Evolutionary conservation across 2,797 vertebrate genomes (phyloP), one percentile per base, ranked within the genome.

Genomic region (Botia almorhae): DNA sequence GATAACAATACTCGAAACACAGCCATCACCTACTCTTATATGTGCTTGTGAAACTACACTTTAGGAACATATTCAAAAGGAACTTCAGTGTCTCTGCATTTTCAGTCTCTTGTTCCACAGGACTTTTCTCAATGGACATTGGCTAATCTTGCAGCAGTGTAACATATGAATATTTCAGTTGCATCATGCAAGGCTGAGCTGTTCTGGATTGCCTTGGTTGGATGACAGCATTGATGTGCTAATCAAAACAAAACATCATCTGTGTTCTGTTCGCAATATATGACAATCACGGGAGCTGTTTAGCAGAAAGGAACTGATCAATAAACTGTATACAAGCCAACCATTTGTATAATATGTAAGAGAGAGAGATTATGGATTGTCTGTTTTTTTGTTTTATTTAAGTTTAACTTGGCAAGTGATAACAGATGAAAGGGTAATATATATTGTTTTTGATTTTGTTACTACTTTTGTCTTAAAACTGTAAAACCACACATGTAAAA

Each of bases 381-480:
- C 19, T 72, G 92, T 94, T 92, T 95, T 95, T 96, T 46, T 11
- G 95, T 95, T 94, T 92, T 94, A 95, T 96, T 96, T 94, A 91
- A 95, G 95, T 95, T 95, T 94, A 95, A 93, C 92, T 93, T 93
- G 94, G 93, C 94, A 94, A 94, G 91, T 94, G 93, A 93, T 93
- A 92, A 94, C 95, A 95, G 91, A 95, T 92, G 93, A 86, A 95
- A 85, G 80, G 92, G 93, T 95, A 95, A 95, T 96, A 95, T 96
- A 95, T 95, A 94, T 95, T 92, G 93, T 95, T 96, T 96, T 96
- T 82, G 70, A 94, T 94, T 95, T 95, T 93, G 95, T 96, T 96
- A 96, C 94, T 95, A 96, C 93, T 95, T 2, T 96, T 94, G 94
- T 96, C 94, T 96, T 96, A 95, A 95, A 95, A 96, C 94, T 94